Conservation (phyloP, 2,797 vertebrate genomes). For the Chrysocyon brachyurus region DNA sequence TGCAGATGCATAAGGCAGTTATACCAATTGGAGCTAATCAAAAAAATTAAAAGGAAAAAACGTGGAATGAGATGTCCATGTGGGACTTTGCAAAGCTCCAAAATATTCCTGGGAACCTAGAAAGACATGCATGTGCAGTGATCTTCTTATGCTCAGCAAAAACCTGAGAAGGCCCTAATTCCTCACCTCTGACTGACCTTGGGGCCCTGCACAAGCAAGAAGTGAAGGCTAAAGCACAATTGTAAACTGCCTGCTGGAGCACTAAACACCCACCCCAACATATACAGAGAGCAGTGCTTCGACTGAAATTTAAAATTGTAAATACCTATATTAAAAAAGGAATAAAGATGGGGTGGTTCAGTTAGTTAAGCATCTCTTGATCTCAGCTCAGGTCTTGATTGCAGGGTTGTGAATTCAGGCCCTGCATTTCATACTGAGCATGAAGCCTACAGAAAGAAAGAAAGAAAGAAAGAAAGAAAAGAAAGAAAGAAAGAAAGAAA, state of each 20-base stretch:
- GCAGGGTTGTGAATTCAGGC: not conserved
- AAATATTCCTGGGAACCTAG: not conserved
- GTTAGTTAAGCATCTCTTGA: not conserved
- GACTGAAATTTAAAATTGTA: not conserved
- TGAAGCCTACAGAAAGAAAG: not conserved
- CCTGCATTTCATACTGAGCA: not conserved
- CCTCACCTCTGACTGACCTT: not conserved
- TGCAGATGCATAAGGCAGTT: not conserved
- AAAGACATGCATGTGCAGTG: not conserved
- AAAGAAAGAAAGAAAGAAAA: too few species aligned
- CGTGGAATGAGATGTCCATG: not conserved
- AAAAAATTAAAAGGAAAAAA: not conserved
- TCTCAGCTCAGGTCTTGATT: not conserved
- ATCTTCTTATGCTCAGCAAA: not conserved
- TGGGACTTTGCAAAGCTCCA: not conserved
- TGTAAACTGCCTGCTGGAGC: not conserved
- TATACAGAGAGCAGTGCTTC: not conserved
- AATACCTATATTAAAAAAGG: not conserved
- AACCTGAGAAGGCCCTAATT: not conserved
- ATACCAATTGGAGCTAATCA: not conserved
- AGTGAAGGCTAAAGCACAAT: not conserved
- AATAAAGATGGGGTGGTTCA: not conserved
- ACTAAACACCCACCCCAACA: not conserved
- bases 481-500: not conserved
- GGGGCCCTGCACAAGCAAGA: not conserved